A percentile compares a stretch with the other conserved stretches of the same genome.
These are phyloP conservation scores for Mionectes macconnelli DNA, from an alignment of 2,113 vertebrate species.

Conservation along the genomic window DNA sequence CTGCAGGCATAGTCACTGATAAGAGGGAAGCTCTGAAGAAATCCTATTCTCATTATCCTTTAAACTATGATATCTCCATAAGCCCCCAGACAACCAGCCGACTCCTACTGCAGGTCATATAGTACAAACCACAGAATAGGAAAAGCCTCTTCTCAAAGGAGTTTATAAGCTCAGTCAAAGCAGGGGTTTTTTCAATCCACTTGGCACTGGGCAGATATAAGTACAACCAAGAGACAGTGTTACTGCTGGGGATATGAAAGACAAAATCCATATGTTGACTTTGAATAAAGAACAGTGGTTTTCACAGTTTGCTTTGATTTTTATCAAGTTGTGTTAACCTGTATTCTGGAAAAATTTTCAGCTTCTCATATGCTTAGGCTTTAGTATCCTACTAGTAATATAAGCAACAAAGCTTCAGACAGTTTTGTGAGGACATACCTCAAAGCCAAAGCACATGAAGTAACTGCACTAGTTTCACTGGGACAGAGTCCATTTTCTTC, in stretches of 20 bases:
- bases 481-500: not conserved
- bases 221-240: not conserved
- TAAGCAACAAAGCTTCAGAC: not conserved
- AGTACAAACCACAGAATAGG: not conserved
- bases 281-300: not conserved
- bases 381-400: not conserved
- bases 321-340: not conserved
- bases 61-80: not conserved
- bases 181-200: not conserved
- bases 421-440: not conserved
- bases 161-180: not conserved
- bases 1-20: not conserved
- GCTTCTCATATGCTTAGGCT: not conserved
- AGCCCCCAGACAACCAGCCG: accelerated
- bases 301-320: not conserved
- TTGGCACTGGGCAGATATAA: not conserved
- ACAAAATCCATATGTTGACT: not conserved
- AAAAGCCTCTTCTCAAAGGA: not conserved
- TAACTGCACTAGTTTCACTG: not conserved
- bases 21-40: not conserved
- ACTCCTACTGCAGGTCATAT: not conserved
- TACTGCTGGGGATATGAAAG: not conserved
- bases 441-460: not conserved
- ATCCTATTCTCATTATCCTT: not conserved
- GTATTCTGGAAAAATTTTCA: not conserved